Evolutionary conservation across 1,140 invertebrate species (phyloP).

Genomic region (Zophobas morio): DNA sequence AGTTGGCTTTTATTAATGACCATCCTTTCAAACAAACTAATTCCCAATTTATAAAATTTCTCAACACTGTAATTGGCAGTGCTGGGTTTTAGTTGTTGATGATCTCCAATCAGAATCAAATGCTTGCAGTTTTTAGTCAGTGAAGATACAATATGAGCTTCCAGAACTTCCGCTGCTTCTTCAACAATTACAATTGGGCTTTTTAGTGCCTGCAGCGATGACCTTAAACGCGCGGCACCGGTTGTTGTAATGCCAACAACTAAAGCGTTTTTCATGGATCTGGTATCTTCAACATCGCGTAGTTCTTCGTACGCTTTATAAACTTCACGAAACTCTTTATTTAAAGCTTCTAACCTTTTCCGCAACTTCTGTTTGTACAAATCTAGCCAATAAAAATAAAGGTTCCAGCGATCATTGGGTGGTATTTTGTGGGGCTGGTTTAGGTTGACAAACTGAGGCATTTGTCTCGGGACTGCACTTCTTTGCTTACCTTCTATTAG

Average conservation of each 20-base stretch:
- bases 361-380: conserved; percentile 63
- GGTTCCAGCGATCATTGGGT: conserved; percentile 63
- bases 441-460: conserved; percentile 6
- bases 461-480: neutral
- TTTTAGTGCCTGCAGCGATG: conserved; percentile 73
- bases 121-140: conserved; percentile 83
- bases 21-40: conserved; percentile 84
- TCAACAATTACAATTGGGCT: conserved; percentile 84
- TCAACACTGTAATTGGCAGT: conserved; percentile 74
- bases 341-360: conserved; percentile 58
- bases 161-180: conserved; percentile 89
- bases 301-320: conserved; percentile 66
- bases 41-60: conserved; percentile 73
- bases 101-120: conserved; percentile 79
- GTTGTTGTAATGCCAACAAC: conserved; percentile 86
- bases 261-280: conserved; percentile 65
- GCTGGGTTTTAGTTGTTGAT: conserved; percentile 81
- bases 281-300: conserved; percentile 63
- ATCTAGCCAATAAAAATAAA: conserved; percentile 66
- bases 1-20: conserved; percentile 73
- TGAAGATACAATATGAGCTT: conserved; percentile 81
- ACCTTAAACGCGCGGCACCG: conserved; percentile 78
- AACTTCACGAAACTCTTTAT: conserved; percentile 64
- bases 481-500: conserved; percentile 20
- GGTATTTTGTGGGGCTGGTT: conserved; percentile 59